Conservation (phyloP, 92 coral and sea anemone genomes). For the Epizoanthus ramosus region DNA sequence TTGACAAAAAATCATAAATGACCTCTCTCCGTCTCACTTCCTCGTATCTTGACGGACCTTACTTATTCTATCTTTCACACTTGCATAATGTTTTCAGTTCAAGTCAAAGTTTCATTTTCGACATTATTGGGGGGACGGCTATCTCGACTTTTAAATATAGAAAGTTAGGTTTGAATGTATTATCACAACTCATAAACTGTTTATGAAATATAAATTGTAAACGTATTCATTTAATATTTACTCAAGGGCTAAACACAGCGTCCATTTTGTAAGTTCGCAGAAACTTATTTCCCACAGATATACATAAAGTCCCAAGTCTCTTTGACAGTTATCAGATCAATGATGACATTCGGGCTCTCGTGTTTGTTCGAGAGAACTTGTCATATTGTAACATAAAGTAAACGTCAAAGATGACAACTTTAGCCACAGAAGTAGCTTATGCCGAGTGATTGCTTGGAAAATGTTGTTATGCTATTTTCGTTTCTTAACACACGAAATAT, state of each 20-base stretch:
- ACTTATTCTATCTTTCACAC: background rate
- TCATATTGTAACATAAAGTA: slow-evolving; percentile 19
- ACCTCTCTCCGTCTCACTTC: slow-evolving; percentile 25
- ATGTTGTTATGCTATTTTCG: slow-evolving; percentile 7
- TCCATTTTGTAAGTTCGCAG: slow-evolving; percentile 9
- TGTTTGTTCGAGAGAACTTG: slow-evolving; percentile 35
- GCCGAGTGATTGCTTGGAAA: background rate
- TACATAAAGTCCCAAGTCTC: slow-evolving; percentile 11
- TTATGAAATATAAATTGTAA: slow-evolving; percentile 11
- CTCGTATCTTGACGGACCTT: too few relatives aligned
- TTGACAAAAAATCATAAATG: slow-evolving; percentile 10
- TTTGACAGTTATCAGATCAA: slow-evolving; percentile 31
- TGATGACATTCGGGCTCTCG: slow-evolving; percentile 2
- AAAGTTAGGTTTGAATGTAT: too few relatives aligned
- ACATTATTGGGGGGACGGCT: background rate
- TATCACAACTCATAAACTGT: slow-evolving; percentile 1
- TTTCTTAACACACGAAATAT: background rate
- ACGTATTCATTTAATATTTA: slow-evolving; percentile 19
- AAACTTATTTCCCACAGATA: slow-evolving; percentile 26
- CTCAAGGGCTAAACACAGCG: slow-evolving; percentile 31
- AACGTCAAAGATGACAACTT: slow-evolving; percentile 14
- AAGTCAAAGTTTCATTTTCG: background rate
- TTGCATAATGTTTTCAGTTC: slow-evolving; percentile 14
- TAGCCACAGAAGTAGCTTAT: slow-evolving; percentile 10
- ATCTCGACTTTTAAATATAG: background rate